Evolutionary conservation across 2,888 invertebrate genomes (phyloP).

Genomic region (Harpalus rufipes): DNA sequence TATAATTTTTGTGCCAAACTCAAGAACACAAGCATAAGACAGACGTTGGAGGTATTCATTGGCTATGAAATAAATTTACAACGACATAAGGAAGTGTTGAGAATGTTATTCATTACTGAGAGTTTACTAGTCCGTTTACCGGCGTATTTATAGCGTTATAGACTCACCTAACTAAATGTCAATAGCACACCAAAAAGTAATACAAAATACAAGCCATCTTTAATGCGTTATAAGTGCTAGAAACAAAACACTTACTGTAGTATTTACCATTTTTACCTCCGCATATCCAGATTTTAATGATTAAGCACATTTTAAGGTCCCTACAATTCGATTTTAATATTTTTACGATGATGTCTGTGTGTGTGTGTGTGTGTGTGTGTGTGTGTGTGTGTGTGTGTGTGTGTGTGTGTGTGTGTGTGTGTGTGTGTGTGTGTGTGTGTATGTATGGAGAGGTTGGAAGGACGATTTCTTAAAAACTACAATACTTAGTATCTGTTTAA

Average conservation of each 20-base stretch:
- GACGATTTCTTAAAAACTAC: too few relatives aligned
- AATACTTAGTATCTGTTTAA: too few relatives aligned
- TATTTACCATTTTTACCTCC: conserved; percentile 9
- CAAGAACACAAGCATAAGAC: too few relatives aligned
- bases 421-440: too few relatives aligned
- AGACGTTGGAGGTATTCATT: neutral
- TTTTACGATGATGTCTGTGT: neutral
- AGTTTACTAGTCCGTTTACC: neutral
- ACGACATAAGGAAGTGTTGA: neutral
- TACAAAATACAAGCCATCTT: neutral
- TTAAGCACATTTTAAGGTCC: too few relatives aligned
- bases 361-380: conserved; percentile 6
- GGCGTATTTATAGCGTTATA: neutral
- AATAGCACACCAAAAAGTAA: conserved; percentile 14
- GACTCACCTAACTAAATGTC: neutral
- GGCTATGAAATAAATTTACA: neutral
- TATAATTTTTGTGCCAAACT: too few relatives aligned
- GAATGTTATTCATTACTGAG: neutral
- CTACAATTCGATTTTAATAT: too few relatives aligned
- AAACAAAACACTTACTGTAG: neutral
- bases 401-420: too few relatives aligned
- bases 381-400: conserved; percentile 11
- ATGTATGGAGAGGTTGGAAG: too few relatives aligned
- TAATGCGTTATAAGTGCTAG: neutral
- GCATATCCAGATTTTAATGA: neutral